Evolutionary conservation across 2,888 invertebrate genomes (phyloP), one percentile per base, ranked within the genome.

Genomic region (Hylaea fasciaria): DNA sequence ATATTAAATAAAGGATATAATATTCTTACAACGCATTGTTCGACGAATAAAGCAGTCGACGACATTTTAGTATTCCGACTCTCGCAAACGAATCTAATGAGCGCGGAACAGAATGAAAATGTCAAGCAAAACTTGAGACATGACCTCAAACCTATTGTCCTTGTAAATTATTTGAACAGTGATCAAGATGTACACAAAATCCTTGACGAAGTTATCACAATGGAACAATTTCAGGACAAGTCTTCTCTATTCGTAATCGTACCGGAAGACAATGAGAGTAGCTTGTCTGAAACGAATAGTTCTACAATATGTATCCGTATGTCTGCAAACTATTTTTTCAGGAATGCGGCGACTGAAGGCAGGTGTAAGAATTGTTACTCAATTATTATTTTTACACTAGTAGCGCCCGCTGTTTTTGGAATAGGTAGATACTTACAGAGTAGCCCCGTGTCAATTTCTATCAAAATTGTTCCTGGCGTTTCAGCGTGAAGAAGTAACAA

Each of bases 241-340:
- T 83, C 85, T 0, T 82, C 83, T 5, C 68, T 84, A 28, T 77
- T 78, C 48, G 59, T 86, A 11, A 68, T 84, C 0, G 70, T 86
- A 10, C 72, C 82, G 2, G 78, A 80, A 35, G 74, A 75, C 35
- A 52, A 52, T 45, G 70, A 71, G 11, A 68, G 68, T 17, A 71
- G 70, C n/a, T 53, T 58, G 39, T 65, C 69, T 8, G 63, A 62
- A 11, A 35, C 68, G 22, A 54, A 29, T 2, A 71, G 71, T 53
- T 81, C 81, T 14, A 74, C 74, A 9, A 70, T 79, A 55, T 78
- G 73, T 59, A 70, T 81, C 17, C 74, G 77, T 45, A 28, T 80
- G 39, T 76, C 79, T 12, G 70, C 76, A 57, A 73, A 68, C 48
- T 62, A 50, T 37, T 62, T 50, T 37, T 62, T 66, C 32, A 72